A percentile compares a stretch with the other conserved stretches of the same genome.
These are phyloP conservation scores for Lysiphlebus fabarum DNA, from an alignment of 1,140 invertebrate species.

Conservation along the genomic window DNA sequence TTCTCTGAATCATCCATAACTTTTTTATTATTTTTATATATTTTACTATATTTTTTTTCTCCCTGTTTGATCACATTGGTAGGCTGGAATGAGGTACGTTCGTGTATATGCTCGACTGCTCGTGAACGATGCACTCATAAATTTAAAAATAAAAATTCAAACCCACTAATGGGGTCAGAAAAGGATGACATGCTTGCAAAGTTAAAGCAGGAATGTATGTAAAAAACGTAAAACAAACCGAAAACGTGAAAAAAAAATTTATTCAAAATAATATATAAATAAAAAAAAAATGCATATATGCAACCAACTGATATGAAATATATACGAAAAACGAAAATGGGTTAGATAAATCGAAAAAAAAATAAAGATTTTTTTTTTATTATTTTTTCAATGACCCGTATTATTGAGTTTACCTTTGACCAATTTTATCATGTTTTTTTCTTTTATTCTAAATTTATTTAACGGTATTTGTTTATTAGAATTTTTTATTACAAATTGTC, in stretches of 20 bases:
- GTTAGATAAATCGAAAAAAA: background rate
- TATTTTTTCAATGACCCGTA: too few relatives aligned
- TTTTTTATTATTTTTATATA: too few relatives aligned
- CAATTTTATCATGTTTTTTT: too few relatives aligned
- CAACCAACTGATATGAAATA: too few relatives aligned
- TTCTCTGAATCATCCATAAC: background rate
- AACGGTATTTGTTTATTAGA: too few relatives aligned
- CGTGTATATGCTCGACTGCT: slow-evolving; percentile 23
- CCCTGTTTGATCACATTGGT: background rate
- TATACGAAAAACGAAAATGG: background rate
- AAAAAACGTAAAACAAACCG: background rate
- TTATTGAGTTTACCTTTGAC: too few relatives aligned
- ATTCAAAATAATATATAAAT: slow-evolving; percentile 1
- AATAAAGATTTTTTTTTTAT: too few relatives aligned
- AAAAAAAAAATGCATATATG: too few relatives aligned
- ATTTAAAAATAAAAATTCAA: slow-evolving; percentile 39
- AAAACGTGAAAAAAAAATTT: slow-evolving; percentile 6
- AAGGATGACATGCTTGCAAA: background rate
- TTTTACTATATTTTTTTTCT: too few relatives aligned
- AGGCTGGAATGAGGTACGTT: slow-evolving; percentile 19
- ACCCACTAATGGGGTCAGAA: background rate
- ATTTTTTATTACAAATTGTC: too few relatives aligned
- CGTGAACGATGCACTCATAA: slow-evolving; percentile 35
- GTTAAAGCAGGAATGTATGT: slow-evolving; percentile 30
- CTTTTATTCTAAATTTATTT: too few relatives aligned